Evolutionary conservation across 37 sponge, comb jelly and placozoan species (phyloP), one percentile per base, ranked within the genome.

Genomic region (Ianthella basta): DNA sequence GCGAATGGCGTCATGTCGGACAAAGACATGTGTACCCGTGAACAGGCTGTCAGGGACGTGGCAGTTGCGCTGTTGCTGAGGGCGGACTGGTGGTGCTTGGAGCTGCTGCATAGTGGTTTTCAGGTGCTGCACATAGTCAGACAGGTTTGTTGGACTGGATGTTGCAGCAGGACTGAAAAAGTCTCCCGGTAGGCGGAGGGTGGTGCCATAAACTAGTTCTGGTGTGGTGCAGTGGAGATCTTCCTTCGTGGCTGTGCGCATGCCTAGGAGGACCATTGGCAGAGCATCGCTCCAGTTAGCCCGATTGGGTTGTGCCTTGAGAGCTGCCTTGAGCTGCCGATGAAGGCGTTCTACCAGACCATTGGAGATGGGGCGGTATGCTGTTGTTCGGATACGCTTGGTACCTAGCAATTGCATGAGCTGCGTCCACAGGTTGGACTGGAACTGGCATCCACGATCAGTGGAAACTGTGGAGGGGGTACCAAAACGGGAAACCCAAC

Each of bases 21-120:
- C 59, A 32, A 91, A 91, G 5, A 91, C 91, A 80, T 91, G 91
- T 56, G 91, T 84, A 80, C 79, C 40, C 0, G 86, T 86, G 5
- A 80, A 34, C 54, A 92, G 78, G 50, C 50, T 39, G 53, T 61
- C 55, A 79, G 66, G 41, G 27, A 86, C 60, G 64, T 83, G 30
- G 23, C 50, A 56, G 80, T 35, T 32, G 27, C 84, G 57, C 15
- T 79, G 80, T n/a, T n/a, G n/a, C 15, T 68, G 55, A 0, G 69
- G 39, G 16, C 86, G 83, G 37, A 85, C 57, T 63, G 84, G 67
- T 29, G 24, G 41, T 20, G 88, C 66, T 23, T 67, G 80, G 15
- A 86, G 30, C 5, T 6, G 50, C 25, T 55, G 83, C 68, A 92
- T 72, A 60, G 50, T 44, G 19, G 68, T 36, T 59, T 83, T 65